These are phyloP conservation scores for Paelopatides confundens DNA, from an alignment of 53 echinoderm and acorn worm genomes.

Conservation along the genomic window DNA sequence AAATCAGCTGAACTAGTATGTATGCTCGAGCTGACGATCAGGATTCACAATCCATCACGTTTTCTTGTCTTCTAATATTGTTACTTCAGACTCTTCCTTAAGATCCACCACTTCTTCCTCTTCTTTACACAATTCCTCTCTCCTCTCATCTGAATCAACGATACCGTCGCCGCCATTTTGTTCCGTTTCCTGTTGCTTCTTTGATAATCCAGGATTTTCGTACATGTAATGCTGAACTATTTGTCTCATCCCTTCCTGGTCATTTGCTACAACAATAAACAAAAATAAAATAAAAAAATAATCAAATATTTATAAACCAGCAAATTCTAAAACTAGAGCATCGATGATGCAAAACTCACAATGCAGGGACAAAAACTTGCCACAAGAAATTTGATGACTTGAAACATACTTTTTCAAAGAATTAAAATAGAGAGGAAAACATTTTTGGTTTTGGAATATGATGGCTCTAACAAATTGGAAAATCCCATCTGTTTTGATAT, in stretches of 20 bases:
- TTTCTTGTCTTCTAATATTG: not conserved
- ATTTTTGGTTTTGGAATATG: too few species aligned
- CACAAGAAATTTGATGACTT: too few species aligned
- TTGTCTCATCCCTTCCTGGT: conserved; percentile 21
- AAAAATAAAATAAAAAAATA: not conserved
- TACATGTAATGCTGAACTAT: conserved; percentile 13
- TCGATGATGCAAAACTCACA: too few species aligned
- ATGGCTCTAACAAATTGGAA: too few species aligned
- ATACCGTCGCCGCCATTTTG: not conserved
- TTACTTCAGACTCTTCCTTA: not conserved
- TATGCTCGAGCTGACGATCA: too few species aligned
- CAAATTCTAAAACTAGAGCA: too few species aligned
- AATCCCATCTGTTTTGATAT: too few species aligned
- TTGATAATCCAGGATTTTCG: not conserved
- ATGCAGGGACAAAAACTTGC: too few species aligned
- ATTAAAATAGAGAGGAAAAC: too few species aligned
- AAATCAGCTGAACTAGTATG: too few species aligned
- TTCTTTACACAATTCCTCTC: not conserved
- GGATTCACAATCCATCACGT: not conserved
- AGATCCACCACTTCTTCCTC: not conserved
- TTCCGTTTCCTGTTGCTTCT: not conserved
- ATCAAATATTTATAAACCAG: not conserved
- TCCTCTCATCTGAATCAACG: not conserved
- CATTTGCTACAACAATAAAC: not conserved
- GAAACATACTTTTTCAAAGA: too few species aligned